Evolutionary conservation across 2,797 vertebrate species (phyloP).

Genomic region (Myotis pilosus): DNA sequence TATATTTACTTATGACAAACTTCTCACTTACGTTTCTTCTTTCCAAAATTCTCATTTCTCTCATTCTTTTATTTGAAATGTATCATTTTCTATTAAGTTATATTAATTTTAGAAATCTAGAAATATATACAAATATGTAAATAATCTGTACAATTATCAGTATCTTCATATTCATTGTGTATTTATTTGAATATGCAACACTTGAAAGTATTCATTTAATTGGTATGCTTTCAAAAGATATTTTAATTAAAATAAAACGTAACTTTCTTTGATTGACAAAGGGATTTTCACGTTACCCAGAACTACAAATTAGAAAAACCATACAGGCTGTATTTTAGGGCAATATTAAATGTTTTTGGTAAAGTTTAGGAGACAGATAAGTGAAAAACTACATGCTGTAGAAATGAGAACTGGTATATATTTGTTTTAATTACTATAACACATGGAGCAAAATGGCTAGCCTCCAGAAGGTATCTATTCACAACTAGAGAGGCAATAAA

Average conservation of each 20-base stretch:
- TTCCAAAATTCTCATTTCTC: not conserved
- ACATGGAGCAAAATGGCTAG: not conserved
- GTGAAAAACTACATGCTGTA: not conserved
- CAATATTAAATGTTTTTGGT: not conserved
- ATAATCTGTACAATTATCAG: not conserved
- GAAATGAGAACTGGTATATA: not conserved
- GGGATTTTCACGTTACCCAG: not conserved
- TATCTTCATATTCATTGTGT: not conserved
- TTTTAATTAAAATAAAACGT: not conserved
- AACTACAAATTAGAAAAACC: not conserved
- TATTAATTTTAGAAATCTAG: not conserved
- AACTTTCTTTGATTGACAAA: not conserved
- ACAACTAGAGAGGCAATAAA: not conserved
- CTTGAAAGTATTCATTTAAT: not conserved
- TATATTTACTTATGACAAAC: not conserved
- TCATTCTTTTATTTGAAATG: not conserved
- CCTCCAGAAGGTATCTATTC: not conserved
- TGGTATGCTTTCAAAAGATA: not conserved
- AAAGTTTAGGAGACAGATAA: not conserved
- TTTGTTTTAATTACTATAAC: not conserved
- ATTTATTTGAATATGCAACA: not conserved
- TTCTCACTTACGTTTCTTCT: not conserved
- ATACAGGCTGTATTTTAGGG: not conserved
- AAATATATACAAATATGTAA: not conserved
- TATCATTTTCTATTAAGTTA: not conserved